phyloP scores from a whole-genome alignment of 2,113 vertebrate genomes.

The Lepus europaeus region DNA sequence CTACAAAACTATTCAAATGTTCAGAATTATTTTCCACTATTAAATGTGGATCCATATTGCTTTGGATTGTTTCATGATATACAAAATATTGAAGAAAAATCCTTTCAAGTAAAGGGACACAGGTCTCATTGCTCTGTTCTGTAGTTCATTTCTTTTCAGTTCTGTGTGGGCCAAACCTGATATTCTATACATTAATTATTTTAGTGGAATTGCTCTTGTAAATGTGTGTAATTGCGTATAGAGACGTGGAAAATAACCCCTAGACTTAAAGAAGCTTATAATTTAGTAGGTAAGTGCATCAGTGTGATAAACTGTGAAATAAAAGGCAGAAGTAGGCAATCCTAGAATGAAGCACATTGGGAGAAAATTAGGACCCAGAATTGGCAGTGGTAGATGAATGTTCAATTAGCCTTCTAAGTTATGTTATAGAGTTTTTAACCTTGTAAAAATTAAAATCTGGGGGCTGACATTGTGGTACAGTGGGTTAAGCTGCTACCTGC shows the following conservation, averaged over 20 bases:
- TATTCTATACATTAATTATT: background rate
- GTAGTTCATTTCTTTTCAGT: background rate
- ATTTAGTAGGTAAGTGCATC: conserved; percentile 28
- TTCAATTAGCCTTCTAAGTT: conserved; percentile 23
- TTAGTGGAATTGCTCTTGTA: conserved; percentile 38
- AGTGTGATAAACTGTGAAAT: background rate
- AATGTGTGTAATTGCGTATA: background rate
- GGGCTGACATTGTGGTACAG: too few relatives aligned
- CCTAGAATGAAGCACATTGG: background rate
- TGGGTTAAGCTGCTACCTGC: too few relatives aligned
- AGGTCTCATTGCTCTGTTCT: background rate
- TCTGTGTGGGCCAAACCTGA: background rate
- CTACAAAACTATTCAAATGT: conserved; percentile 23
- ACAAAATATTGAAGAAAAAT: conserved; percentile 34
- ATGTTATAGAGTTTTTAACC: background rate
- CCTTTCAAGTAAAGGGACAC: background rate
- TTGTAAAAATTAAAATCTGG: background rate
- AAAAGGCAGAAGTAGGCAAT: background rate
- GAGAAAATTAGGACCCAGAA: background rate
- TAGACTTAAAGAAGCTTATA: background rate
- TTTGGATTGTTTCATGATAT: conserved; percentile 18
- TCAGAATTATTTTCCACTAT: conserved; percentile 40
- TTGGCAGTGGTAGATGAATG: background rate
- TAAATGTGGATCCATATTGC: conserved; percentile 3
- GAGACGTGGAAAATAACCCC: background rate